Evolutionary conservation across 2,797 vertebrate genomes (phyloP).

Genomic region (Pangasius larnaudii): DNA sequence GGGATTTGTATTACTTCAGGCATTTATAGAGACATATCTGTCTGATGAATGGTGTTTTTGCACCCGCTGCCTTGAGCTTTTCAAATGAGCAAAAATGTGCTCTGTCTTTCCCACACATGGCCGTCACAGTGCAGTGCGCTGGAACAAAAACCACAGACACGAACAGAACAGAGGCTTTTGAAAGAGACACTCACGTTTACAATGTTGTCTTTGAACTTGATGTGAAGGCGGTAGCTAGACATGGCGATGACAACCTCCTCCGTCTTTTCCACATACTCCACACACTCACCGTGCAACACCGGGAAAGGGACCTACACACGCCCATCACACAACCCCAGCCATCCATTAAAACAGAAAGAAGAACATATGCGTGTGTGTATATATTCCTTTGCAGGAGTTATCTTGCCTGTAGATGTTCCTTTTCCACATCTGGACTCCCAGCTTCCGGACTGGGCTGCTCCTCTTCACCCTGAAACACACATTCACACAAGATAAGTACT

Average conservation of each 20-base stretch:
- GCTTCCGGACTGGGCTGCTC: constrained; percentile 90
- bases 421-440: constrained; percentile 90
- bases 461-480: constrained; percentile 87
- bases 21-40: neutral
- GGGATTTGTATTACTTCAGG: neutral
- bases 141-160: neutral
- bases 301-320: constrained; percentile 88
- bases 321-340: constrained; percentile 15
- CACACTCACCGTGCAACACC: constrained; percentile 93
- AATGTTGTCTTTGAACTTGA: constrained; percentile 93
- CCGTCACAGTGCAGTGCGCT: neutral
- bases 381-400: neutral
- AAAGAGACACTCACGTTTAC: constrained; percentile 85
- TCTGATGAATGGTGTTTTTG: neutral
- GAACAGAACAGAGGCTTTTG: neutral
- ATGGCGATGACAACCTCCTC: constrained; percentile 93
- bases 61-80: neutral
- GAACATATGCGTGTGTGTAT: neutral
- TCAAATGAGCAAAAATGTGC: neutral
- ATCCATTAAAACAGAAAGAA: neutral
- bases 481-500: neutral
- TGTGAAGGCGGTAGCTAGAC: constrained; percentile 96
- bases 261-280: constrained; percentile 89
- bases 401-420: constrained; percentile 93
- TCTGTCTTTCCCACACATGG: neutral